Percentiles rank a stretch among this genome's conserved stretches.
phyloP scores from a whole-genome alignment of 2,113 vertebrate species.

The Marmota flaviventris region DNA sequence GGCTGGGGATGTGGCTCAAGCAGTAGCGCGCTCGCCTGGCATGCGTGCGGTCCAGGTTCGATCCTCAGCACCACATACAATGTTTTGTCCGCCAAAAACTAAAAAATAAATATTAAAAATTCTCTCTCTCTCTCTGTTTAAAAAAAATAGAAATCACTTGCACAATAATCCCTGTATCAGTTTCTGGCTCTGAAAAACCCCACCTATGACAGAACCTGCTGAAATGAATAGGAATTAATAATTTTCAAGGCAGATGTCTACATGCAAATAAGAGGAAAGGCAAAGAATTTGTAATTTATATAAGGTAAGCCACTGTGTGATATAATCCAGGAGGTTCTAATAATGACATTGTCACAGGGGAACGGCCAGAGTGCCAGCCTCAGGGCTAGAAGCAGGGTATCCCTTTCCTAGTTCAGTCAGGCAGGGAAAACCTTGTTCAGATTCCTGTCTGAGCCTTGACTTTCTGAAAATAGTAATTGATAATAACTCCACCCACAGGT shows the following conservation, averaged over 20 bases:
- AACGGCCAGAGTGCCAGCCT: background rate
- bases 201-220: background rate
- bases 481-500: too few relatives aligned
- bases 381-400: background rate
- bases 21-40: too few relatives aligned
- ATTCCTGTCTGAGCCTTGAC: background rate
- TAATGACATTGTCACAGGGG: background rate
- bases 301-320: background rate
- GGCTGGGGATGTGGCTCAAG: too few relatives aligned
- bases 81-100: too few relatives aligned
- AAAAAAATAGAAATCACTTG: background rate
- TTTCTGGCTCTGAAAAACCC: background rate
- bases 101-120: too few relatives aligned
- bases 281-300: background rate
- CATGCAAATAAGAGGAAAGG: background rate
- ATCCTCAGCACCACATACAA: too few relatives aligned
- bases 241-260: background rate
- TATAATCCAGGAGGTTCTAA: background rate
- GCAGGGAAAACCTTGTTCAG: background rate
- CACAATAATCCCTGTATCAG: background rate
- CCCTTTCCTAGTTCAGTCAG: background rate
- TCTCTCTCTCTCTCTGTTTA: too few relatives aligned
- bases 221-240: background rate
- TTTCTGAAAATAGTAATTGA: conserved; percentile 9
- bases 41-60: too few relatives aligned